A percentile compares a stretch with the other conserved stretches of the same genome.
phyloP scores from a whole-genome alignment of 1,140 invertebrate species.

The Ostrea edulis region DNA sequence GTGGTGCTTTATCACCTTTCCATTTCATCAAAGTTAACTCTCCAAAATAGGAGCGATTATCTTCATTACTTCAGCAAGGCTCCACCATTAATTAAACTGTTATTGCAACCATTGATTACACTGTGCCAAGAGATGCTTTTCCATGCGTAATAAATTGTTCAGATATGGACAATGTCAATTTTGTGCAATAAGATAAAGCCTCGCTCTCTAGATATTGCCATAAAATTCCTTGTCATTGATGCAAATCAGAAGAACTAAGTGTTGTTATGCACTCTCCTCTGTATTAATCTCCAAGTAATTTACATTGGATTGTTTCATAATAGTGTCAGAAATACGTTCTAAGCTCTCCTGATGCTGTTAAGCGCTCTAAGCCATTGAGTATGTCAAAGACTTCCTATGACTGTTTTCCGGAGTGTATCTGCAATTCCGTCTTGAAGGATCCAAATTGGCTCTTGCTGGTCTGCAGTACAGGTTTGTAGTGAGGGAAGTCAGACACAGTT shows the following conservation, averaged over 20 bases:
- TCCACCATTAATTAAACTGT: background rate
- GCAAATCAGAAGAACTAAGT: background rate
- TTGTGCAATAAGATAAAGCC: slow-evolving; percentile 16
- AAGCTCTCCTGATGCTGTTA: background rate
- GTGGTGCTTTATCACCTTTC: background rate
- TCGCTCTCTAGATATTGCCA: background rate
- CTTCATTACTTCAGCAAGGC: slow-evolving; percentile 2
- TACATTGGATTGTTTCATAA: background rate
- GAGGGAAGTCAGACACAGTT: too few relatives aligned
- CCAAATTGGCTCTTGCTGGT: background rate
- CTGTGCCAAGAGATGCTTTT: background rate
- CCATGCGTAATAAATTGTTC: slow-evolving; percentile 29
- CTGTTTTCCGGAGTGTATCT: background rate
- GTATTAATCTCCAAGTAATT: slow-evolving; percentile 21
- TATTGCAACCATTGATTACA: background rate
- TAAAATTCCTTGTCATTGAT: slow-evolving; percentile 11
- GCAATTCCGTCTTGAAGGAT: background rate
- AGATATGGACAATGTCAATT: slow-evolving; percentile 25
- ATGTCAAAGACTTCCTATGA: slow-evolving; percentile 27
- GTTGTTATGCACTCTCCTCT: background rate
- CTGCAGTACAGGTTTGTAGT: background rate
- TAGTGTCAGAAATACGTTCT: background rate
- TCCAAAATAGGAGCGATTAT: slow-evolving; percentile 1
- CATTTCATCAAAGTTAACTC: background rate
- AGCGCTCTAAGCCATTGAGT: background rate